Evolutionary conservation across 1,140 invertebrate species (phyloP).

Genomic region (Drosophila cardini): DNA sequence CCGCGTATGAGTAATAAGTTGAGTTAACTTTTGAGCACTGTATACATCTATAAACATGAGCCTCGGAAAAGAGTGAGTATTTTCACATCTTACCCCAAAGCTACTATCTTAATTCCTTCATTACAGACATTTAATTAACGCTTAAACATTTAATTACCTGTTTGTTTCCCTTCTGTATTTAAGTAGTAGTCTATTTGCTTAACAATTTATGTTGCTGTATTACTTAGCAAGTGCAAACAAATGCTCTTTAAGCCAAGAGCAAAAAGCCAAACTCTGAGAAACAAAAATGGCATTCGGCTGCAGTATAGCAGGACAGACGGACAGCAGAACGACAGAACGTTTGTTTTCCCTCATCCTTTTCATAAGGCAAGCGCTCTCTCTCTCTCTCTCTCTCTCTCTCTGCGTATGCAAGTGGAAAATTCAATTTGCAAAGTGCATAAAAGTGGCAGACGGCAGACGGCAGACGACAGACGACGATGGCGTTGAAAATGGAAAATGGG

Average conservation of each 20-base stretch:
- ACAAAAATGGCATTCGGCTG: conserved; percentile 13
- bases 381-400: conserved; percentile 24
- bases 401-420: conserved; percentile 78
- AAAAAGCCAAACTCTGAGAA: conserved; percentile 20
- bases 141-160: neutral
- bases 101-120: too few relatives aligned
- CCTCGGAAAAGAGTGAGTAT: too few relatives aligned
- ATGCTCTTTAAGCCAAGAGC: conserved; percentile 7
- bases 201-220: conserved; percentile 4
- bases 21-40: too few relatives aligned
- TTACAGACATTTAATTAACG: neutral
- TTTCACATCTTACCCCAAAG: too few relatives aligned
- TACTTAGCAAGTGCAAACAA: conserved; percentile 6
- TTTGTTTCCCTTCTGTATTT: neutral
- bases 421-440: conserved; percentile 83
- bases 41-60: too few relatives aligned
- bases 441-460: conserved; percentile 59
- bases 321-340: conserved; percentile 5
- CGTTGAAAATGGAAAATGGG: conserved; percentile 21
- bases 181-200: conserved; percentile 13
- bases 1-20: too few relatives aligned
- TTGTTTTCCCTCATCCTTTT: conserved; percentile 13
- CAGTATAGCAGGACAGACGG: neutral
- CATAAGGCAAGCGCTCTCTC: conserved; percentile 7
- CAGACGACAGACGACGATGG: conserved; percentile 9